Percentiles rank a stretch among this genome's conserved stretches.
These are phyloP conservation scores for Aradus depressus DNA, from an alignment of 2,888 invertebrate species.

Conservation along the genomic window DNA sequence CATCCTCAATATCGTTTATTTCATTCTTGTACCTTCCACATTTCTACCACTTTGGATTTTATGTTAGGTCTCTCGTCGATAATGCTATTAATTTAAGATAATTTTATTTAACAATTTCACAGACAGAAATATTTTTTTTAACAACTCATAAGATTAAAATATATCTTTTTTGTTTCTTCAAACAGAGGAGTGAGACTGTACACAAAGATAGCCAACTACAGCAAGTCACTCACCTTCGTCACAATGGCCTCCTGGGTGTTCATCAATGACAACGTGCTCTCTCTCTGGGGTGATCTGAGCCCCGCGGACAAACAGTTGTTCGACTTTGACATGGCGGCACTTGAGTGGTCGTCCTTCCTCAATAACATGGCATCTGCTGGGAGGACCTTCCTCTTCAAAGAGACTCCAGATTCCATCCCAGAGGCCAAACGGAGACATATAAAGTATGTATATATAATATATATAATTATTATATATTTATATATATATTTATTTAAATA, in stretches of 20 bases:
- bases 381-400: constrained; percentile 66
- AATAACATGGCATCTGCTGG: constrained; percentile 58
- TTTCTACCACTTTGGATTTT: too few relatives aligned
- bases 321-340: constrained; percentile 56
- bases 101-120: too few relatives aligned
- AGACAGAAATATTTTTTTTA: too few relatives aligned
- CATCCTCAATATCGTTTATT: too few relatives aligned
- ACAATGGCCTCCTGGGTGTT: constrained; percentile 66
- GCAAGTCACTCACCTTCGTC: constrained; percentile 65
- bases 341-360: constrained; percentile 67
- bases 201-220: constrained; percentile 59
- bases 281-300: constrained; percentile 47
- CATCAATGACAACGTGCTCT: constrained; percentile 47
- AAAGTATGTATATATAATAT: constrained; percentile 40
- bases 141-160: too few relatives aligned
- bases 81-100: too few relatives aligned
- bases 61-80: too few relatives aligned
- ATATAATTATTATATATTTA: too few relatives aligned
- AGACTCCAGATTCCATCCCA: constrained; percentile 61
- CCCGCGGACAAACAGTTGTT: constrained; percentile 50
- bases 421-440: constrained; percentile 50
- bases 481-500: too few relatives aligned
- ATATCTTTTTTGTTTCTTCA: background rate
- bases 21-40: too few relatives aligned
- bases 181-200: constrained; percentile 62